Conservation (phyloP, 35 echinoderm and acorn worm species). For the Stichopus chloronotus region DNA sequence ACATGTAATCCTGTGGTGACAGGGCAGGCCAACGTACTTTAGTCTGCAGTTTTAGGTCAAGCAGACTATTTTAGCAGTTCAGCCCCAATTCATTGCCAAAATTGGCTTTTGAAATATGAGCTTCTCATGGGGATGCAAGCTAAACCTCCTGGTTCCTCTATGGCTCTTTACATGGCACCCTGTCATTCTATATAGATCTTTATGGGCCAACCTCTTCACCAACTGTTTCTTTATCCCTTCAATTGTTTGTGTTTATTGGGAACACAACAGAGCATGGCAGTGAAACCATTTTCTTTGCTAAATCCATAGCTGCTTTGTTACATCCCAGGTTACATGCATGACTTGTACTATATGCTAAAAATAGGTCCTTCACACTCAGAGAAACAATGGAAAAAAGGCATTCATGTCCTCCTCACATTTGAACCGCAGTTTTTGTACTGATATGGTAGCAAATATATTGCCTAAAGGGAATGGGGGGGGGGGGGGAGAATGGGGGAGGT, state of each 20-base stretch:
- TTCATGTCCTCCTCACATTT: too few species aligned
- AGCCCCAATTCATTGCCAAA: constrained; percentile 15
- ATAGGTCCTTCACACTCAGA: too few species aligned
- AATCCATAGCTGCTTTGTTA: too few species aligned
- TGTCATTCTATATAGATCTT: not conserved
- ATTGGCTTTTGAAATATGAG: constrained; percentile 42
- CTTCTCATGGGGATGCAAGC: constrained; percentile 10
- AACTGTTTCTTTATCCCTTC: not conserved
- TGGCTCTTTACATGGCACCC: not conserved
- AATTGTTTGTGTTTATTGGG: not conserved
- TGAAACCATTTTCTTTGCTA: not conserved
- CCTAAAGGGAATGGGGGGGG: too few species aligned
- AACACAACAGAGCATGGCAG: not conserved
- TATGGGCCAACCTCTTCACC: not conserved
- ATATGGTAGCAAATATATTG: too few species aligned
- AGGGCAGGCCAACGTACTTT: constrained; percentile 7
- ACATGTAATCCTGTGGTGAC: not conserved
- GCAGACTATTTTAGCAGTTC: constrained; percentile 4
- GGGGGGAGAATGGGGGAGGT: too few species aligned
- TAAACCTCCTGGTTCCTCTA: not conserved
- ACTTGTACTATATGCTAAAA: too few species aligned
- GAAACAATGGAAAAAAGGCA: too few species aligned
- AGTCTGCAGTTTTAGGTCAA: constrained; percentile 10
- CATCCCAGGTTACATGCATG: too few species aligned
- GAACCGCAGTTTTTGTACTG: too few species aligned